Conservation (phyloP, 2,888 invertebrate genomes). For the Eutolmus rufibarbis region DNA sequence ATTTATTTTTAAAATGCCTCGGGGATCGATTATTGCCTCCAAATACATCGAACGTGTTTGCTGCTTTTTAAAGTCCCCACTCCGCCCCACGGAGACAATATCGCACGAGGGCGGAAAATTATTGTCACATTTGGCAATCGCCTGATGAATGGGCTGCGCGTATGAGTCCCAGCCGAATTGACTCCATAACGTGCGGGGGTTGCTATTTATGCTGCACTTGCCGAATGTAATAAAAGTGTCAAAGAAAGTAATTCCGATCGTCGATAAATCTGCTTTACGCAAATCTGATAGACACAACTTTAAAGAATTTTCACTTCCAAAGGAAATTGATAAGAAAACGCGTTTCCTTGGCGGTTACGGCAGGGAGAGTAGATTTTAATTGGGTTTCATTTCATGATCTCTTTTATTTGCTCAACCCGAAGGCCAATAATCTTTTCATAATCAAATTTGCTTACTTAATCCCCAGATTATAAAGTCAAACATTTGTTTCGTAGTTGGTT, state of each 20-base stretch:
- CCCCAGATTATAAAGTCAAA: background rate
- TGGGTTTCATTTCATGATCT: background rate
- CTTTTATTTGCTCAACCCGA: background rate
- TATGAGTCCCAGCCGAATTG: background rate
- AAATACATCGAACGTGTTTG: constrained; percentile 43
- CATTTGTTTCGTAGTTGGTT: background rate
- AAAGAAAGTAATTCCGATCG: background rate
- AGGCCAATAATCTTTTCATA: background rate
- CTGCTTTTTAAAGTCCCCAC: constrained; percentile 5
- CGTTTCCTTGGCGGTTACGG: background rate
- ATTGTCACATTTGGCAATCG: constrained; percentile 37
- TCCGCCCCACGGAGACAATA: background rate
- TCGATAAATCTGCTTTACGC: background rate
- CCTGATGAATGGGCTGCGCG: constrained; percentile 21
- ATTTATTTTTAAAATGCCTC: constrained; percentile 50
- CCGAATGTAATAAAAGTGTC: constrained; percentile 29
- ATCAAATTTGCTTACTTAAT: background rate
- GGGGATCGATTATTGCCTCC: constrained; percentile 49
- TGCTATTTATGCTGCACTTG: background rate
- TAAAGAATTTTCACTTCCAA: background rate
- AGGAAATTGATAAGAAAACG: background rate
- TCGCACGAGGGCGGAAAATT: constrained; percentile 21
- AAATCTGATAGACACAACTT: constrained; percentile 16
- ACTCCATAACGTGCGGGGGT: background rate
- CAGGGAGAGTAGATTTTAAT: background rate